phyloP scores from a whole-genome alignment of 2,113 vertebrate genomes.

The Solea senegalensis region DNA sequence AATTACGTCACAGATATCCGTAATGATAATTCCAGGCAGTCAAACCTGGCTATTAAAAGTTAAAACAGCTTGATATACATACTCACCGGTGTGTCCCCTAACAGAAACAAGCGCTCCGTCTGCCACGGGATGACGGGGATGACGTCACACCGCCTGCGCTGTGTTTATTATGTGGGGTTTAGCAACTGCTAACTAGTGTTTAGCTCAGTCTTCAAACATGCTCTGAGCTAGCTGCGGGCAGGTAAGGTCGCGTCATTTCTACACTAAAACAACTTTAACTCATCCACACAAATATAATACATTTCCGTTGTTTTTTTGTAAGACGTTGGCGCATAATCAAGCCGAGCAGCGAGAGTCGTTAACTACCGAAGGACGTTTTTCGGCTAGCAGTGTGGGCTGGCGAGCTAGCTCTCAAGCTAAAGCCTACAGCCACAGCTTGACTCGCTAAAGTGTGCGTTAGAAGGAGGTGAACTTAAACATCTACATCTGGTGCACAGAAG shows the following conservation, averaged over 20 bases:
- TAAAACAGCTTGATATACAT: too few species aligned
- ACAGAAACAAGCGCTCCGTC: conserved; percentile 24
- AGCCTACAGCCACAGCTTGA: not conserved
- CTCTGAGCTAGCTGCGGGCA: conserved; percentile 61
- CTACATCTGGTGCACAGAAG: too few species aligned
- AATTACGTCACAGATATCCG: too few species aligned
- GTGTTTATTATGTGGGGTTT: conserved; percentile 67
- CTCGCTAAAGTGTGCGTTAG: conserved; percentile 5
- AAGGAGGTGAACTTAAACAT: too few species aligned
- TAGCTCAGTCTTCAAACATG: conserved; percentile 66
- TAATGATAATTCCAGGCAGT: too few species aligned
- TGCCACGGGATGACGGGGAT: conserved; percentile 11
- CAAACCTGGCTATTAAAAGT: too few species aligned
- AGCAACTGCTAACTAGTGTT: conserved; percentile 53
- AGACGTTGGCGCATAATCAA: conserved; percentile 5
- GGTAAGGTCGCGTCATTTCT: conserved; percentile 48
- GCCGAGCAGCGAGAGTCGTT: not conserved
- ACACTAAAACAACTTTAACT: not conserved
- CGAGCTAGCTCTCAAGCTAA: conserved; percentile 51
- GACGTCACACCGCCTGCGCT: conserved; percentile 54
- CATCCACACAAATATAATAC: not conserved
- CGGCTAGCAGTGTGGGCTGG: conserved; percentile 45
- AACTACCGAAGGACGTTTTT: conserved; percentile 67
- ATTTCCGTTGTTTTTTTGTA: not conserved
- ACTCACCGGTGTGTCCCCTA: not conserved